Evolutionary conservation across 2,888 invertebrate genomes (phyloP).

Genomic region (Phasia obesa): DNA sequence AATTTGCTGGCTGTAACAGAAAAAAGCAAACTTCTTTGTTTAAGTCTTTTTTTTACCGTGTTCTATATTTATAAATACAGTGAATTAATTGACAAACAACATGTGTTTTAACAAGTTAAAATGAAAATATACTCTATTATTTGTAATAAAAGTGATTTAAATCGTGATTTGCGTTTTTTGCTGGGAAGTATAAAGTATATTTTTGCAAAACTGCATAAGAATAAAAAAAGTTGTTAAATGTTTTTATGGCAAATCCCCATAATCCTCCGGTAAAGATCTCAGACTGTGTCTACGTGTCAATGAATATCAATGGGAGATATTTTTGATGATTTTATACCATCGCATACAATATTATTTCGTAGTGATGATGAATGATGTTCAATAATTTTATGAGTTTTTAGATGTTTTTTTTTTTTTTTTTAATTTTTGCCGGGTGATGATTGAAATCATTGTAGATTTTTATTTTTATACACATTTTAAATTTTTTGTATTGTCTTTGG

Average conservation of each 20-base stretch:
- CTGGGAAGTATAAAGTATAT: constrained; percentile 17
- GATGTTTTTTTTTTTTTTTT: neutral
- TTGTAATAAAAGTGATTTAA: constrained; percentile 10
- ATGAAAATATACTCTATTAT: constrained; percentile 22
- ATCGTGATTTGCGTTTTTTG: neutral
- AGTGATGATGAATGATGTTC: constrained; percentile 63
- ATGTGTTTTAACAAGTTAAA: constrained; percentile 55
- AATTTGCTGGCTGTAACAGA: constrained; percentile 10
- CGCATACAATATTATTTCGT: constrained; percentile 14
- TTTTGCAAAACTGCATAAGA: constrained; percentile 39
- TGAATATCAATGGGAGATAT: constrained; percentile 79
- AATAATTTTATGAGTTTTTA: constrained; percentile 59
- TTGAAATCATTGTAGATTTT: constrained; percentile 19
- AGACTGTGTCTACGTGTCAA: constrained; percentile 79
- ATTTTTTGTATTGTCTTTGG: constrained; percentile 48
- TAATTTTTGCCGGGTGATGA: constrained; percentile 1
- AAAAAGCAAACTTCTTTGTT: constrained; percentile 31
- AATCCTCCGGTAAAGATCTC: constrained; percentile 79
- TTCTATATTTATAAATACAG: constrained; percentile 2
- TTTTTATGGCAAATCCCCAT: constrained; percentile 80
- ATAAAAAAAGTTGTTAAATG: neutral
- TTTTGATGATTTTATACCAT: constrained; percentile 51
- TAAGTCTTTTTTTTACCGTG: constrained; percentile 12
- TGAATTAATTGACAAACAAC: constrained; percentile 51
- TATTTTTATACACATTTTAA: neutral